These are phyloP conservation scores for Sylvilagus floridanus DNA, from an alignment of 2,797 vertebrate species.

Conservation along the genomic window DNA sequence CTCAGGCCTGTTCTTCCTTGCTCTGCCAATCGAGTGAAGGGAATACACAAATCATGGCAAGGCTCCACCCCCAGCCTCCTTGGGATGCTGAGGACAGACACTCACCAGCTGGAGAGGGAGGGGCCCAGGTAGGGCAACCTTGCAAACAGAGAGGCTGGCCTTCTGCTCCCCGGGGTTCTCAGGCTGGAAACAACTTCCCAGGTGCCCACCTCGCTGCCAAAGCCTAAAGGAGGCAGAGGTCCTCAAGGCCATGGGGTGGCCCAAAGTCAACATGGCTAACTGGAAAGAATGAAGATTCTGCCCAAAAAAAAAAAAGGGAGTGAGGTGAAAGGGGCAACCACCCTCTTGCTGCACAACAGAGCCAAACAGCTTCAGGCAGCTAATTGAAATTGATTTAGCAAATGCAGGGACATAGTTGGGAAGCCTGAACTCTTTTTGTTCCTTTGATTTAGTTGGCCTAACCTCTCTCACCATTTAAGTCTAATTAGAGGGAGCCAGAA, in stretches of 20 bases:
- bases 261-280: neutral
- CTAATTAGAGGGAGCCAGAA: slow-evolving; percentile 84
- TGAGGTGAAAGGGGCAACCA: slow-evolving; percentile 20
- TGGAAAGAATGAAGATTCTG: neutral
- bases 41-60: neutral
- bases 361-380: slow-evolving; percentile 51
- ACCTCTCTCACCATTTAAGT: slow-evolving; percentile 82
- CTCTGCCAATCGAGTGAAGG: slow-evolving; percentile 20
- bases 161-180: neutral
- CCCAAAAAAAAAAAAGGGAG: neutral
- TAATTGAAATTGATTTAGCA: slow-evolving; percentile 83
- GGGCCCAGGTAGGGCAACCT: accelerated
- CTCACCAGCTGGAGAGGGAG: neutral
- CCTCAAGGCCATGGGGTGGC: neutral
- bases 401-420: slow-evolving; percentile 78
- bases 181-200: neutral
- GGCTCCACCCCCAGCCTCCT: neutral
- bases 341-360: slow-evolving; percentile 70
- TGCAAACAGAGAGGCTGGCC: neutral
- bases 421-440: slow-evolving; percentile 77
- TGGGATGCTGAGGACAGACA: neutral
- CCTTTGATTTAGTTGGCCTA: slow-evolving; percentile 83
- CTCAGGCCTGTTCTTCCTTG: neutral
- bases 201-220: neutral
- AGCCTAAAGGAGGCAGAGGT: neutral